Percentiles rank a stretch among this genome's conserved stretches.
Evolutionary conservation across 2,113 vertebrate genomes (phyloP).

Genomic region (Greenwoodochromis staneri): DNA sequence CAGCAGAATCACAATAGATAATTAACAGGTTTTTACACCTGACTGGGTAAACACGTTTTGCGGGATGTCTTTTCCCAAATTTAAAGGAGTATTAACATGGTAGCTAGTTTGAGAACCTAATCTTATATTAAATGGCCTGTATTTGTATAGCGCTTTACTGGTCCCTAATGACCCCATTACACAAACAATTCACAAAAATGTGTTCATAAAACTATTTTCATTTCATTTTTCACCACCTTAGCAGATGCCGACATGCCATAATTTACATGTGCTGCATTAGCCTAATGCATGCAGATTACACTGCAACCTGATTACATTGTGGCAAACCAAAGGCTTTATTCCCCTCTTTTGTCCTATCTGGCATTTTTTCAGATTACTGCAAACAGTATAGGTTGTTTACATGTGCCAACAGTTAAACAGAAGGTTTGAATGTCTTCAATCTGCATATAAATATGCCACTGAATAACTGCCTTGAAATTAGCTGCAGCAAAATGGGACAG

Average conservation of each 20-base stretch:
- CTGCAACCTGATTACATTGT: background rate
- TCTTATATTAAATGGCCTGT: background rate
- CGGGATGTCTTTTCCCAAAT: background rate
- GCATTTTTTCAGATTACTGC: background rate
- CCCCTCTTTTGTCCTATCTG: background rate
- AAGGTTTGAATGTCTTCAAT: background rate
- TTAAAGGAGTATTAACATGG: background rate
- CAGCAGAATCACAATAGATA: background rate
- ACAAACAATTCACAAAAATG: background rate
- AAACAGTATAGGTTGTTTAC: background rate
- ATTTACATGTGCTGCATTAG: background rate
- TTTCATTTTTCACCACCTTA: background rate
- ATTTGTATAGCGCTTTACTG: background rate
- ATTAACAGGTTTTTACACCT: background rate
- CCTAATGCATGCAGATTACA: background rate
- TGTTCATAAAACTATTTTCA: background rate
- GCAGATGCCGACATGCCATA: background rate
- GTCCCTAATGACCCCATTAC: background rate
- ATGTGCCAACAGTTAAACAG: background rate
- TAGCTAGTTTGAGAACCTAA: background rate
- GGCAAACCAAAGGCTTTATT: background rate
- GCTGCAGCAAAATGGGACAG: background rate
- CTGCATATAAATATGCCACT: background rate
- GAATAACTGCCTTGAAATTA: background rate
- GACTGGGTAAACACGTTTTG: background rate